These are phyloP conservation scores for Mungos mungo DNA, from an alignment of 2,113 vertebrate genomes.

Conservation along the genomic window DNA sequence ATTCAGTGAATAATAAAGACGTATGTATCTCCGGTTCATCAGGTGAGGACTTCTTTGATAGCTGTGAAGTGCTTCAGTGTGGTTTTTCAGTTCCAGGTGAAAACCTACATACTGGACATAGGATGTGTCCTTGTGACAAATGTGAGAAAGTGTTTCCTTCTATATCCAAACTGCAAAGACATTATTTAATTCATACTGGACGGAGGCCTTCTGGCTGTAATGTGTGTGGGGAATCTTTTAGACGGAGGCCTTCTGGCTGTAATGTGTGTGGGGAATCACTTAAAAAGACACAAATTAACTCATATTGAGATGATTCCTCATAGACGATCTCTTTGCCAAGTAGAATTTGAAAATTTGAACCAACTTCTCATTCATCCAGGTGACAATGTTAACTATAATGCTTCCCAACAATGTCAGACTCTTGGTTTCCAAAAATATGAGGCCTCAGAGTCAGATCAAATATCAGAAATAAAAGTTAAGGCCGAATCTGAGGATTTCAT, in stretches of 20 bases:
- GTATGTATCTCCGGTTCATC: conserved; percentile 66
- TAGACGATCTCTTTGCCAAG: conserved; percentile 73
- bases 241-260: too few species aligned
- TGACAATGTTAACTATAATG: conserved; percentile 71
- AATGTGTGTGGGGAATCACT: too few species aligned
- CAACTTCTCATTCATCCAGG: conserved; percentile 68
- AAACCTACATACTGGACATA: conserved; percentile 75
- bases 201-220: conserved; percentile 88
- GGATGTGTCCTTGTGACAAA: conserved; percentile 85
- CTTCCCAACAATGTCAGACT: conserved; percentile 66
- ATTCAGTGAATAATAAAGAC: conserved; percentile 76
- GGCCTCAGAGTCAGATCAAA: conserved; percentile 71
- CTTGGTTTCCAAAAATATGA: conserved; percentile 75
- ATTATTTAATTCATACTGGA: conserved; percentile 90
- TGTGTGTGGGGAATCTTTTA: conserved; percentile 88
- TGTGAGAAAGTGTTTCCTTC: conserved; percentile 88
- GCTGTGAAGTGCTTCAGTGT: conserved; percentile 75
- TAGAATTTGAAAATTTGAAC: conserved; percentile 77
- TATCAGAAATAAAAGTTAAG: conserved; percentile 81
- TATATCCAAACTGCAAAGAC: conserved; percentile 88
- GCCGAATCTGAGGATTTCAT: conserved; percentile 70
- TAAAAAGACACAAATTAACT: conserved; percentile 87
- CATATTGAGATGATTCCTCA: conserved; percentile 80
- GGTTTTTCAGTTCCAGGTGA: conserved; percentile 80
- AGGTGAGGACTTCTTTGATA: conserved; percentile 79